Evolutionary conservation across 2,888 invertebrate species (phyloP).

Genomic region (Spialia ferax): DNA sequence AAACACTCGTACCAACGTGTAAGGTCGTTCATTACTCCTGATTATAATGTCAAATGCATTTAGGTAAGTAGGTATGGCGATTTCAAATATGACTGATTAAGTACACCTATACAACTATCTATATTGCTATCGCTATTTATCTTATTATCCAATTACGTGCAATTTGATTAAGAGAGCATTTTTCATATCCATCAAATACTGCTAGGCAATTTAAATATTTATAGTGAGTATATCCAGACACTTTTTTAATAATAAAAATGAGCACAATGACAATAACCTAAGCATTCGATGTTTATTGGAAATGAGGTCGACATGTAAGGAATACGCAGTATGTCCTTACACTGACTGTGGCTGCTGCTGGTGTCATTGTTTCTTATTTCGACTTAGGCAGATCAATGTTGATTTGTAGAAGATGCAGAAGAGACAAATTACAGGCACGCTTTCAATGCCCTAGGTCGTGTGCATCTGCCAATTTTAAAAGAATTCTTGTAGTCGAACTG

Average conservation of each 20-base stretch:
- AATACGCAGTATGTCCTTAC: constrained; percentile 64
- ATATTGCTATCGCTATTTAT: no score
- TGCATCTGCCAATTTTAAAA: background rate
- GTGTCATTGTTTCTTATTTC: constrained; percentile 43
- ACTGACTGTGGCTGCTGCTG: constrained; percentile 63
- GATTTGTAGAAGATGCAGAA: background rate
- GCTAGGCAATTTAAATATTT: no score
- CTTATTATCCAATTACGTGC: no score
- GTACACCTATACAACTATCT: no score
- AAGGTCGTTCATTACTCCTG: background rate
- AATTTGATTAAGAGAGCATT: no score
- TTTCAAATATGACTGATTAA: no score
- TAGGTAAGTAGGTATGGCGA: no score
- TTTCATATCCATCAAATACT: no score
- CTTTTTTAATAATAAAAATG: background rate
- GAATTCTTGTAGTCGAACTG: no score
- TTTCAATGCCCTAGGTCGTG: background rate
- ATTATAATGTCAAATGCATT: no score
- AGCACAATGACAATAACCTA: background rate
- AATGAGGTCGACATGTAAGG: constrained; percentile 52
- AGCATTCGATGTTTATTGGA: background rate
- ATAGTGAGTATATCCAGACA: no score
- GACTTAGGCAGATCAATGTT: constrained; percentile 17
- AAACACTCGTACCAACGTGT: background rate
- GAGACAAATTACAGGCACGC: background rate